A percentile compares a stretch with the other conserved stretches of the same genome.
phyloP scores from a whole-genome alignment of 2,888 invertebrate species.

The Leuctra nigra region DNA sequence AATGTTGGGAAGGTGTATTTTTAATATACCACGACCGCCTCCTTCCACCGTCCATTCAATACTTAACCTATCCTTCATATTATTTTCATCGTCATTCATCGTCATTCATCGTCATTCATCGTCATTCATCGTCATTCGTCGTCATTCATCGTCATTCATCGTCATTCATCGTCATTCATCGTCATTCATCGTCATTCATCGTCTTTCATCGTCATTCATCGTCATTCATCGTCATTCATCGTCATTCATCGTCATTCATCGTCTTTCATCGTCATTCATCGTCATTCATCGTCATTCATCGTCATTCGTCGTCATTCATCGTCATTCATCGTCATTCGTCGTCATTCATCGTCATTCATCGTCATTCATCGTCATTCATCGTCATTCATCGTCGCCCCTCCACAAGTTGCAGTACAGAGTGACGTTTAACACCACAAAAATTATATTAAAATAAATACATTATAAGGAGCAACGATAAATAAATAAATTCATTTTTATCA shows the following conservation, averaged over 20 bases:
- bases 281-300: neutral
- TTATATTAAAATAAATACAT: too few species aligned
- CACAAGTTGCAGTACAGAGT: too few species aligned
- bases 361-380: neutral
- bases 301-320: neutral
- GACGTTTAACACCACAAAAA: too few species aligned
- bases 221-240: neutral
- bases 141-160: neutral
- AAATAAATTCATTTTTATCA: too few species aligned
- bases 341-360: neutral
- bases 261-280: neutral
- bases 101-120: neutral
- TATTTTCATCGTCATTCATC: neutral
- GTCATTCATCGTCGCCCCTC: neutral
- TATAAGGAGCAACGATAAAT: too few species aligned
- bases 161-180: neutral
- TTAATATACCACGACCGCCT: too few species aligned
- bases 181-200: neutral
- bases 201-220: neutral
- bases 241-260: neutral
- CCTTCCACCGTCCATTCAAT: neutral
- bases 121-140: neutral
- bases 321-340: neutral
- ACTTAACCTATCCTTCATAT: neutral
- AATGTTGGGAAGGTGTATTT: too few species aligned